Evolutionary conservation across 2,113 vertebrate genomes (phyloP), one percentile per base, ranked within the genome.

Genomic region (Ellobius talpinus): DNA sequence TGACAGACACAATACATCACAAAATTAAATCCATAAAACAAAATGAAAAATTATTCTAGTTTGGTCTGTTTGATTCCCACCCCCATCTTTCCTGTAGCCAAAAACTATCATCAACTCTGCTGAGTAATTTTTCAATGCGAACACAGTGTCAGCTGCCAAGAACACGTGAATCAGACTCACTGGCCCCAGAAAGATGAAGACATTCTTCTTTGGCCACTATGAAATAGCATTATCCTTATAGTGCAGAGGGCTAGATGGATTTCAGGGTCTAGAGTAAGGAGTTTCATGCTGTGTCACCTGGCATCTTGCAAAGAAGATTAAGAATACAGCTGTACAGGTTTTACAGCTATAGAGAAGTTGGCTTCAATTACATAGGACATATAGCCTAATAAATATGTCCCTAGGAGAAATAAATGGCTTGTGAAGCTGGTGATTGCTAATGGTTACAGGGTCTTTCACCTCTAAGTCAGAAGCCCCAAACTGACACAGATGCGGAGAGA

Each of bases 21-120:
- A 94, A 91, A 88, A 93, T n/a, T 74, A 95, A 98, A 95, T 87
- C 93, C 92, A 98, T 82, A 86, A 97, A 98, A 97, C 68, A 96
- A 96, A 96, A 93, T 97, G 85, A 98, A 94, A 98, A 97, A 97
- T 47, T 85, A 78, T 66, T 74, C 5, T n/a, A 78, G 23, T 91
- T 96, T 92, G 85, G 55, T 90, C 1, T 21, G 19, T 92, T 92
- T 89, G 72, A 65, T 45, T 91, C 70, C 55, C 72, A 29, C 17
- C 13, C 3, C 33, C 78, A 58, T 86, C 58, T 70, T 90, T 94
- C 81, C 91, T 91, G 88, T 94, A 94, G 95, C 88, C 90, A 97
- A 93, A 93, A 88, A 89, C 52, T 86, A 95, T 97, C 95, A 96
- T 96, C 97, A 97, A 96, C 91, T 50, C 94, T 92, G 90, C 21